A percentile compares a stretch with the other conserved stretches of the same genome.
Conservation (phyloP, 2,888 invertebrate species). For the Latheticus oryzae region DNA sequence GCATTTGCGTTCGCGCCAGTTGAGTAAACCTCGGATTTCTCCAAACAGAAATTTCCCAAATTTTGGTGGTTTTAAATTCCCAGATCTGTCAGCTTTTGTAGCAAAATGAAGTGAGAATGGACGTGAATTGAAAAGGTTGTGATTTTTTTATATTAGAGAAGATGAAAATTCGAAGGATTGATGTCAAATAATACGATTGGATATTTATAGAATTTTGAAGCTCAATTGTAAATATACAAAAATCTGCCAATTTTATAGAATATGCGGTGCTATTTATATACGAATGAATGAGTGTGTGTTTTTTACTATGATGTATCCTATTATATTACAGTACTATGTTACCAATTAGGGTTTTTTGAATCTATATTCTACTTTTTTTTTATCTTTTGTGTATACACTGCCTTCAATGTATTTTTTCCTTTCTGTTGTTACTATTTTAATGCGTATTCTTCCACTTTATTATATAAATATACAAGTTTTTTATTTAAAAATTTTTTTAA, state of each 20-base stretch:
- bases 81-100: slow-evolving; percentile 80
- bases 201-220: slow-evolving; percentile 16
- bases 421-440: slow-evolving; percentile 20
- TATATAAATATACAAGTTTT: too few species aligned
- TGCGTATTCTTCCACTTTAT: too few species aligned
- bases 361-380: slow-evolving; percentile 8
- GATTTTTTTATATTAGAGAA: too few species aligned
- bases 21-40: slow-evolving; percentile 50
- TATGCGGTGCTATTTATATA: slow-evolving; percentile 8
- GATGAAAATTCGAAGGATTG: slow-evolving; percentile 5
- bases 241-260: slow-evolving; percentile 7
- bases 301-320: slow-evolving; percentile 9
- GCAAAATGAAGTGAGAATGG: slow-evolving; percentile 48
- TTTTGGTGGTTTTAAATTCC: slow-evolving; percentile 78
- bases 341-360: slow-evolving; percentile 16
- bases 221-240: slow-evolving; percentile 7
- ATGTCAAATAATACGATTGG: neutral
- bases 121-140: slow-evolving; percentile 8
- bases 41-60: slow-evolving; percentile 61
- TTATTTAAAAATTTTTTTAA: too few species aligned
- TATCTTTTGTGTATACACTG: slow-evolving; percentile 28
- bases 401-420: slow-evolving; percentile 16
- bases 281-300: neutral
- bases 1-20: slow-evolving; percentile 47
- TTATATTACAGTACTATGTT: slow-evolving; percentile 13